Evolutionary conservation across 2,888 invertebrate genomes (phyloP).

Genomic region (Cepaea hortensis): DNA sequence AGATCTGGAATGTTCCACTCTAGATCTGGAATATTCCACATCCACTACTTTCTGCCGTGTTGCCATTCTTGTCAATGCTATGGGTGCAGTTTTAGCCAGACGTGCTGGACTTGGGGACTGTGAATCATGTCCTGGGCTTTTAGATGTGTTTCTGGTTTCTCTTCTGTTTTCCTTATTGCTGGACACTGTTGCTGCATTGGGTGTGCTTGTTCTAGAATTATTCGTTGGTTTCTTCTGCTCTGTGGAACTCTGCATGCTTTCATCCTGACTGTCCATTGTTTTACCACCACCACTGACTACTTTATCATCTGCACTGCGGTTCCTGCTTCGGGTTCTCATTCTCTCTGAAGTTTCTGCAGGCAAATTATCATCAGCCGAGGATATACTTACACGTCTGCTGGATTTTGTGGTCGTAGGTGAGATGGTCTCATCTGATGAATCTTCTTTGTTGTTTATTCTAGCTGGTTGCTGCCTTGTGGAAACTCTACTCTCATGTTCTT

Average conservation of each 20-base stretch:
- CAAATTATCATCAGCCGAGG: constrained; percentile 7
- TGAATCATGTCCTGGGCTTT: not conserved
- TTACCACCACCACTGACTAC: not conserved
- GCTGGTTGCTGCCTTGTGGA: not conserved
- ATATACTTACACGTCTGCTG: constrained; percentile 3
- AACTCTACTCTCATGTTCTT: not conserved
- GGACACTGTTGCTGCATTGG: not conserved
- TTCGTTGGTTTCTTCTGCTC: not conserved
- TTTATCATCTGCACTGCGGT: not conserved
- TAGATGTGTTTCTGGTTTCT: constrained; percentile 8
- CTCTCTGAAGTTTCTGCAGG: not conserved
- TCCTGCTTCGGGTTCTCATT: constrained; percentile 31
- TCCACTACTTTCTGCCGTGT: not conserved
- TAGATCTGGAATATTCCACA: not conserved
- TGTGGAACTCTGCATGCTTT: not conserved
- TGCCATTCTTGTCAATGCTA: not conserved
- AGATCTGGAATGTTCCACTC: not conserved
- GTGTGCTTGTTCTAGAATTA: not conserved
- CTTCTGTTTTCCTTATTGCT: constrained; percentile 1
- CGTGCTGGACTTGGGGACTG: not conserved
- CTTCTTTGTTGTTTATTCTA: constrained; percentile 36
- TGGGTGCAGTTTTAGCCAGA: not conserved
- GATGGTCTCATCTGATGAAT: not conserved
- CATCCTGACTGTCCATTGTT: not conserved
- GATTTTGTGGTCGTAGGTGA: constrained; percentile 11